Percentiles rank a stretch among this genome's conserved stretches.
phyloP scores from a whole-genome alignment of 2,113 vertebrate genomes.

The Catharus bicknelli region DNA sequence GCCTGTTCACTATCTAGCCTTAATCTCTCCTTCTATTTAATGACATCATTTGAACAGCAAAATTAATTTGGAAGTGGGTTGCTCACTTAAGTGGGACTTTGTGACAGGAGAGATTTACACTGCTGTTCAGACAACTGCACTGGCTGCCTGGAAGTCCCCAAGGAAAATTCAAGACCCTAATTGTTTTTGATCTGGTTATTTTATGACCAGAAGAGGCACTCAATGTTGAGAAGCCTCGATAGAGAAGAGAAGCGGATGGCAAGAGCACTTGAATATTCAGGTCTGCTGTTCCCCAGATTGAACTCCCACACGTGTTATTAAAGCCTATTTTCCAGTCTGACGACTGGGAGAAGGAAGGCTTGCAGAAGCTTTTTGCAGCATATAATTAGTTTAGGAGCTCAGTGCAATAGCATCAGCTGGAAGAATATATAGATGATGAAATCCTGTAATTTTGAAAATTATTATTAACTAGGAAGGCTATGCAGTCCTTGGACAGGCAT shows the following conservation, averaged over 20 bases:
- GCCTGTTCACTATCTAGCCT: neutral
- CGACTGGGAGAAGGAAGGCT: neutral
- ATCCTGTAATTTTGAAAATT: neutral
- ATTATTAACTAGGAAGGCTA: neutral
- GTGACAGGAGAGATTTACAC: neutral
- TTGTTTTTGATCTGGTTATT: conserved; percentile 32
- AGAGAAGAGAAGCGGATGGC: neutral
- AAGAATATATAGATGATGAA: neutral
- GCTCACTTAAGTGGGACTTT: neutral
- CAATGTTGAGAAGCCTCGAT: neutral
- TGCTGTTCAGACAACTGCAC: conserved; percentile 29
- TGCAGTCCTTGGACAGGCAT: neutral
- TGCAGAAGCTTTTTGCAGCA: neutral
- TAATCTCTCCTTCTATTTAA: neutral
- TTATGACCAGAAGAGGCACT: neutral
- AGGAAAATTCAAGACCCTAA: conserved; percentile 22
- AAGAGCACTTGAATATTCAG: conserved; percentile 10
- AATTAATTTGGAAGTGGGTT: conserved; percentile 9
- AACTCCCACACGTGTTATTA: neutral
- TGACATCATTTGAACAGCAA: neutral
- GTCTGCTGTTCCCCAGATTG: neutral
- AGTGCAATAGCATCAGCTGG: neutral
- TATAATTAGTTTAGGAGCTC: conserved; percentile 7
- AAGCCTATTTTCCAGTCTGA: conserved; percentile 14
- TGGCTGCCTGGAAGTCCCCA: neutral